Evolutionary conservation across 2,797 vertebrate genomes (phyloP).

Genomic region (Micropoecilia bifurca): DNA sequence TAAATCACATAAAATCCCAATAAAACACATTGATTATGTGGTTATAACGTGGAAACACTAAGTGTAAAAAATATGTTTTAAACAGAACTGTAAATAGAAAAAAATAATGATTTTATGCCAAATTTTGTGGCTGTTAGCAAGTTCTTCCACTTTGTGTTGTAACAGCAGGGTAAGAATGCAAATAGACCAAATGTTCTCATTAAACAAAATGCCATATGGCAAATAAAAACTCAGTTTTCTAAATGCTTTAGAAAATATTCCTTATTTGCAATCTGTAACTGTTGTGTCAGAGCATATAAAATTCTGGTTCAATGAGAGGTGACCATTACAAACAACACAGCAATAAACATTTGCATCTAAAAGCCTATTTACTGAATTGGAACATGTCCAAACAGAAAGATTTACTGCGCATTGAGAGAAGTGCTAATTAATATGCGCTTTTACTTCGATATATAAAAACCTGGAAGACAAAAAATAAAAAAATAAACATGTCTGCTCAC

Average conservation of each 20-base stretch:
- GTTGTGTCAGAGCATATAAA: conserved; percentile 57
- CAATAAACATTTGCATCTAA: conserved; percentile 69
- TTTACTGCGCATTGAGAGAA: conserved; percentile 54
- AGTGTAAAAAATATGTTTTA: not conserved
- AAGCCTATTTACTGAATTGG: conserved; percentile 65
- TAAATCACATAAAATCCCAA: not conserved
- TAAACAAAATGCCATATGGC: too few species aligned
- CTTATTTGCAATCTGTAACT: conserved; percentile 48
- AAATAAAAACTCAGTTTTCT: not conserved
- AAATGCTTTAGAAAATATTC: conserved; percentile 10
- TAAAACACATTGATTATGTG: not conserved
- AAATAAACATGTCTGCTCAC: conserved; percentile 59
- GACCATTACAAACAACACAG: conserved; percentile 67
- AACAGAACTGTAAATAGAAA: not conserved
- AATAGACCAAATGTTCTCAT: not conserved
- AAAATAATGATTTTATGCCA: not conserved
- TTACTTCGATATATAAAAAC: conserved; percentile 65
- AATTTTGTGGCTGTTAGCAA: not conserved
- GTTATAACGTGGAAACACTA: not conserved
- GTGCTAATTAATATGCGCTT: conserved; percentile 65
- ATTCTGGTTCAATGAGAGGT: conserved; percentile 60
- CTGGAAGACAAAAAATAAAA: conserved; percentile 41
- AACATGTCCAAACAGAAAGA: conserved; percentile 60
- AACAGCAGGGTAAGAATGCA: not conserved
- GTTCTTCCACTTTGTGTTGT: not conserved